Conservation (phyloP, 2,113 vertebrate genomes). For the Psilopogon haemacephalus region DNA sequence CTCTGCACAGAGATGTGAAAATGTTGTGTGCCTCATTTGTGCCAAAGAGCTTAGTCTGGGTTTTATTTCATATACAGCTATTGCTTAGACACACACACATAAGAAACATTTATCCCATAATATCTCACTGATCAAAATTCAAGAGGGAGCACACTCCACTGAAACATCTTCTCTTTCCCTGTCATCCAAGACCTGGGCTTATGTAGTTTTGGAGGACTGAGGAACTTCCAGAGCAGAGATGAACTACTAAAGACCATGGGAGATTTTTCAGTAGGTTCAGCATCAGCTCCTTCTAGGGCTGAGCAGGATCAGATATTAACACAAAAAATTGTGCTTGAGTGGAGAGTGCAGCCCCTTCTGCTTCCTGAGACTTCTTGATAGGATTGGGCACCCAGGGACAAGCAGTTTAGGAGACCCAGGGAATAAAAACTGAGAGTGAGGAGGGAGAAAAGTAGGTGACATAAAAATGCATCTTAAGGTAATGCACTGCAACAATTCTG, state of each 20-base stretch:
- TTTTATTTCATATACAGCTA: background rate
- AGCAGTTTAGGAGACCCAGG: no score
- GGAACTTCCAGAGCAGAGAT: background rate
- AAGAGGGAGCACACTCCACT: background rate
- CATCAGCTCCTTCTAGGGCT: no score
- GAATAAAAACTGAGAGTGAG: background rate
- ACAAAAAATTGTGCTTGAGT: no score
- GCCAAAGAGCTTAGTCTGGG: background rate
- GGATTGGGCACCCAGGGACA: background rate
- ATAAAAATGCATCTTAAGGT: background rate
- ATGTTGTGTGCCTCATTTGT: background rate
- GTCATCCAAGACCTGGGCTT: background rate
- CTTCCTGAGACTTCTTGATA: no score
- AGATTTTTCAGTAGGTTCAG: no score
- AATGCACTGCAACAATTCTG: background rate
- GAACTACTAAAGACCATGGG: no score
- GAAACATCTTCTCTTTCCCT: background rate
- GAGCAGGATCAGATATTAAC: no score
- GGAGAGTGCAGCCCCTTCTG: no score
- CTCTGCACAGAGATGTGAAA: no score
- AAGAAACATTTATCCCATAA: background rate
- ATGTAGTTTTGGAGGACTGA: background rate
- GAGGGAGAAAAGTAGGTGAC: background rate
- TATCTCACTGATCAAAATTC: background rate
- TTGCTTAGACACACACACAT: background rate